A percentile compares a stretch with the other conserved stretches of the same genome.
Evolutionary conservation across 2,888 invertebrate species (phyloP).

Genomic region (Thalpophila matura): DNA sequence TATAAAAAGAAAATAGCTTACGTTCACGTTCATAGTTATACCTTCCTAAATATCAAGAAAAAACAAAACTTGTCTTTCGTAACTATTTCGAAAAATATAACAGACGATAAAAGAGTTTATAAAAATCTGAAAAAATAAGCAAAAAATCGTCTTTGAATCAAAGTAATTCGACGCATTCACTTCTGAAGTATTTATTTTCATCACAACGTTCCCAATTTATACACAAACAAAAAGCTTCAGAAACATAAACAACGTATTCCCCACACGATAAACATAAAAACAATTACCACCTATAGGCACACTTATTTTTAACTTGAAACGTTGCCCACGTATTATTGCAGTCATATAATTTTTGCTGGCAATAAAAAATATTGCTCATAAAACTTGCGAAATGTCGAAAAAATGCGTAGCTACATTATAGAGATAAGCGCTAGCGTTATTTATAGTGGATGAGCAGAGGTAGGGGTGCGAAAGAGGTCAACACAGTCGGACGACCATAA

Average conservation of each 20-base stretch:
- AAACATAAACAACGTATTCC: conserved; percentile 25
- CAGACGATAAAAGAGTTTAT: too few relatives aligned
- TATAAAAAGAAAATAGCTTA: too few relatives aligned
- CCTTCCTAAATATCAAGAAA: too few relatives aligned
- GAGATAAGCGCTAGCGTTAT: conserved; percentile 68
- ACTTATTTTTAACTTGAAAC: conserved; percentile 50
- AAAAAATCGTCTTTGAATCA: not conserved
- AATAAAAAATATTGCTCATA: conserved; percentile 59
- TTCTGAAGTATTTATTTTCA: conserved; percentile 2
- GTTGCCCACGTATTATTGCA: conserved; percentile 51
- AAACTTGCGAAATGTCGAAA: conserved; percentile 52
- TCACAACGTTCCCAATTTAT: not conserved
- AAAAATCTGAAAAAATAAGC: too few relatives aligned
- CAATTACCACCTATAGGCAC: conserved; percentile 42
- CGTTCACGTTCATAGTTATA: too few relatives aligned
- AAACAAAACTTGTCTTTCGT: too few relatives aligned
- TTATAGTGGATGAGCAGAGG: conserved; percentile 76
- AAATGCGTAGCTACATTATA: conserved; percentile 54
- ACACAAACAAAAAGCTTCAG: not conserved
- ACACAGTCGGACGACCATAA: conserved; percentile 84
- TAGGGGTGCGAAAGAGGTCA: conserved; percentile 86
- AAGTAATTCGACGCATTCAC: not conserved
- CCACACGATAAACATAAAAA: conserved; percentile 39
- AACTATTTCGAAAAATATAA: too few relatives aligned
- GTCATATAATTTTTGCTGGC: conserved; percentile 48